Evolutionary conservation across 2,797 vertebrate genomes (phyloP).

Genomic region (Enteromius fasciolatus): DNA sequence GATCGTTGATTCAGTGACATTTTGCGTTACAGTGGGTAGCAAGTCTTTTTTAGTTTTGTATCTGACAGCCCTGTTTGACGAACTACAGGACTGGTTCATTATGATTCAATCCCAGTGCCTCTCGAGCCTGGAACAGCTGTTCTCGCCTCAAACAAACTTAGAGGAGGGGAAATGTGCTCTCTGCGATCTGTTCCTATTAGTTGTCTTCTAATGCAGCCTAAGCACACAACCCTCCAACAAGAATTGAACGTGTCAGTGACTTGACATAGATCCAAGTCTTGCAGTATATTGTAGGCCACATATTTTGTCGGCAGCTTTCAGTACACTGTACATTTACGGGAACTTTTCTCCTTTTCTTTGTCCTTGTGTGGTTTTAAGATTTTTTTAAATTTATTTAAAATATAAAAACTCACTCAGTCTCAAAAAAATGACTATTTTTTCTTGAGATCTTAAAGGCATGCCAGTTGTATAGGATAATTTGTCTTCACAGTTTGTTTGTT

Average conservation of each 20-base stretch:
- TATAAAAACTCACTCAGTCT: neutral
- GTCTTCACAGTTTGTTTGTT: neutral
- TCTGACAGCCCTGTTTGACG: constrained; percentile 41
- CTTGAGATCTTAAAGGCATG: neutral
- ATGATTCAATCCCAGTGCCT: constrained; percentile 34
- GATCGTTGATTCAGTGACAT: constrained; percentile 43
- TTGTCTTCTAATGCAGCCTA: constrained; percentile 27
- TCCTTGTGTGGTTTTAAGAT: neutral
- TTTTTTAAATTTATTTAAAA: neutral
- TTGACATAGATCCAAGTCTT: constrained; percentile 18
- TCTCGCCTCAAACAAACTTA: constrained; percentile 44
- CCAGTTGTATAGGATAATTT: neutral
- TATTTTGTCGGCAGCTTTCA: neutral
- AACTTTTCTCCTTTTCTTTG: neutral
- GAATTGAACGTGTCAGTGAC: constrained; percentile 37
- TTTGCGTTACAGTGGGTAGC: constrained; percentile 9
- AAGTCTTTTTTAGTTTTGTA: constrained; percentile 33
- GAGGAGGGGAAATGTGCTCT: constrained; percentile 40
- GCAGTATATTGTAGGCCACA: neutral
- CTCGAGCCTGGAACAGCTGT: constrained; percentile 47
- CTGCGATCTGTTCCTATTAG: constrained; percentile 44
- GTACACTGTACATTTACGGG: neutral
- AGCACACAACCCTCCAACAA: constrained; percentile 28
- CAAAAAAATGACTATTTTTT: neutral
- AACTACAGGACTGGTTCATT: constrained; percentile 46